These are phyloP conservation scores for Sarcophaga variegata DNA, from an alignment of 2,888 invertebrate genomes.

Conservation along the genomic window DNA sequence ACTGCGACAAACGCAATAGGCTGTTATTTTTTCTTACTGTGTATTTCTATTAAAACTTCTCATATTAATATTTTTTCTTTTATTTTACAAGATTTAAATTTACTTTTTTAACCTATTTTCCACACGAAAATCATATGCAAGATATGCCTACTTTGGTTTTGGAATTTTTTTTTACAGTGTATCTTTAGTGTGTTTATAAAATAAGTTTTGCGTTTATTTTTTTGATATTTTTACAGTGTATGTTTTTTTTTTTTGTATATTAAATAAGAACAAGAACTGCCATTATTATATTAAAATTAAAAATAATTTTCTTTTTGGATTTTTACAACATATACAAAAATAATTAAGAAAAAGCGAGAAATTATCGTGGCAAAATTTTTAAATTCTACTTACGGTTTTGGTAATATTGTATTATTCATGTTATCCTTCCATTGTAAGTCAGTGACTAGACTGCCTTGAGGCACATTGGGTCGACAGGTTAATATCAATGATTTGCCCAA, in stretches of 20 bases:
- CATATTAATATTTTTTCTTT: too few relatives aligned
- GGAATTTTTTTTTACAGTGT: background rate
- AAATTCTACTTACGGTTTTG: slow-evolving; percentile 84
- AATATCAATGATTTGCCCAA: slow-evolving; percentile 89
- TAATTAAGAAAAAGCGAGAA: too few relatives aligned
- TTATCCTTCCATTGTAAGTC: slow-evolving; percentile 92
- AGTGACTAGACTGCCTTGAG: slow-evolving; percentile 86
- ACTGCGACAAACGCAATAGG: too few relatives aligned
- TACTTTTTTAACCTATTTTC: too few relatives aligned
- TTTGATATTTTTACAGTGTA: too few relatives aligned
- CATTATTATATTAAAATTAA: background rate
- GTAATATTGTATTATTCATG: slow-evolving; percentile 86
- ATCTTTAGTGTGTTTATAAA: background rate
- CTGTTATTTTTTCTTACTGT: too few relatives aligned
- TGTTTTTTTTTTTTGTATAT: too few relatives aligned
- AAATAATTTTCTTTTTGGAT: background rate
- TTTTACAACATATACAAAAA: slow-evolving; percentile 50
- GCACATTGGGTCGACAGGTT: slow-evolving; percentile 89
- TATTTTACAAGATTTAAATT: background rate
- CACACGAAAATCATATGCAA: too few relatives aligned
- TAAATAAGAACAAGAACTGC: too few relatives aligned
- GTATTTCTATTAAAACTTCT: too few relatives aligned
- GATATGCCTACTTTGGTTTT: background rate
- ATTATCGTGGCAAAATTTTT: background rate
- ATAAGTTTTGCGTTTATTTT: too few relatives aligned